These are phyloP conservation scores for Liasis olivaceus DNA, from an alignment of 2,797 vertebrate genomes.

Conservation along the genomic window DNA sequence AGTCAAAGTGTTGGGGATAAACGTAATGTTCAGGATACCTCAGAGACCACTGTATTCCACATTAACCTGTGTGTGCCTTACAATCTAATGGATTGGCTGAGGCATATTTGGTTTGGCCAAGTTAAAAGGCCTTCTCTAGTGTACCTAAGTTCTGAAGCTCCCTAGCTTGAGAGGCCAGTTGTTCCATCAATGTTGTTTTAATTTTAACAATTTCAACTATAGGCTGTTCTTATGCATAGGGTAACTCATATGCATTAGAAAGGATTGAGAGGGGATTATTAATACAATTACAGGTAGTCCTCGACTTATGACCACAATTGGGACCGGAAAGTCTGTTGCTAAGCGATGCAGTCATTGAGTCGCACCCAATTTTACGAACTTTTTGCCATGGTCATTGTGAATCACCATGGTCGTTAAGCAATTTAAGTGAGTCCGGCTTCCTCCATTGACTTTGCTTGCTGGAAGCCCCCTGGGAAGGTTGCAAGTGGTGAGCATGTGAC, in stretches of 20 bases:
- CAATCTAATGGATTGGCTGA: neutral
- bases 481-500: too few relatives aligned
- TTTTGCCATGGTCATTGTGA: too few relatives aligned
- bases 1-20: neutral
- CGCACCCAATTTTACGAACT: too few relatives aligned
- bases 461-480: too few relatives aligned
- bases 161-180: neutral
- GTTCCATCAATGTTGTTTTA: neutral
- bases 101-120: neutral
- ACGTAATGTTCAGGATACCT: neutral
- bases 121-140: neutral
- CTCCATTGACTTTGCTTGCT: too few relatives aligned
- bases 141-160: neutral
- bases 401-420: too few relatives aligned
- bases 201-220: neutral
- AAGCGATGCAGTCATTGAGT: too few relatives aligned
- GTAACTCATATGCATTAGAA: neutral
- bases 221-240: neutral
- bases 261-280: neutral
- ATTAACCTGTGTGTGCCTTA: neutral
- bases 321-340: too few relatives aligned
- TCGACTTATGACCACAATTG: too few relatives aligned
- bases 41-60: neutral
- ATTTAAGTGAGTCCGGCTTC: too few relatives aligned
- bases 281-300: neutral